Evolutionary conservation across 2,888 invertebrate genomes (phyloP).

Genomic region (Smittia aterrima): DNA sequence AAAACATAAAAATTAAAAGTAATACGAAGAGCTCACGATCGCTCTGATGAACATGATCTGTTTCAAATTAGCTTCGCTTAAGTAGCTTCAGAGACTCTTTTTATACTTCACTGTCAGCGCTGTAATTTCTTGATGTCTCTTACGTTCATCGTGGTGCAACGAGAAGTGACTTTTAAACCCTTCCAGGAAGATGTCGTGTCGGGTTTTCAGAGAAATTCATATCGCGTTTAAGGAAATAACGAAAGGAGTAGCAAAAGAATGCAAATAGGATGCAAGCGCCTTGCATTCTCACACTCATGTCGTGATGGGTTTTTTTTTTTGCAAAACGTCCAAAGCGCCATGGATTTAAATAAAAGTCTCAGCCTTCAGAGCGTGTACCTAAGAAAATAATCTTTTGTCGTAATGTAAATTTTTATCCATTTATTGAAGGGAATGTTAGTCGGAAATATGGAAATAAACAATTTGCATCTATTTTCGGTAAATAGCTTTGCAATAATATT

Average conservation of each 20-base stretch:
- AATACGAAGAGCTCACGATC: too few species aligned
- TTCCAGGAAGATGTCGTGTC: neutral
- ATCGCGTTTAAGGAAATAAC: too few species aligned
- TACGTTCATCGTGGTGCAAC: neutral
- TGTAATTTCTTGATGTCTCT: neutral
- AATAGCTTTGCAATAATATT: slow-evolving; percentile 31
- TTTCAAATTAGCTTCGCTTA: slow-evolving; percentile 43
- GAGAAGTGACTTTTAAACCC: neutral
- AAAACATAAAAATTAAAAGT: too few species aligned
- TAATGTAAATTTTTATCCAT: slow-evolving; percentile 26
- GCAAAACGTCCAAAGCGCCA: slow-evolving; percentile 29
- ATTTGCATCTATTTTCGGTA: neutral
- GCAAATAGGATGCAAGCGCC: neutral
- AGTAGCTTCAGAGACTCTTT: slow-evolving; percentile 21
- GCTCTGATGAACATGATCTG: slow-evolving; percentile 42
- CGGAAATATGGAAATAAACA: slow-evolving; percentile 12
- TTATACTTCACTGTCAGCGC: slow-evolving; percentile 9
- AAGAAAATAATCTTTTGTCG: neutral
- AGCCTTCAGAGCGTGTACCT: neutral
- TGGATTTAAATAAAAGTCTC: slow-evolving; percentile 11
- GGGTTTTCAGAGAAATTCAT: neutral
- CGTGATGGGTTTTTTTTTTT: neutral
- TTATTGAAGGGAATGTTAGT: neutral
- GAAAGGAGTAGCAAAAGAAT: neutral
- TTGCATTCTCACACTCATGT: neutral